Evolutionary conservation across 2,113 vertebrate genomes (phyloP), one percentile per base, ranked within the genome.

Genomic region (Carassius carassius): DNA sequence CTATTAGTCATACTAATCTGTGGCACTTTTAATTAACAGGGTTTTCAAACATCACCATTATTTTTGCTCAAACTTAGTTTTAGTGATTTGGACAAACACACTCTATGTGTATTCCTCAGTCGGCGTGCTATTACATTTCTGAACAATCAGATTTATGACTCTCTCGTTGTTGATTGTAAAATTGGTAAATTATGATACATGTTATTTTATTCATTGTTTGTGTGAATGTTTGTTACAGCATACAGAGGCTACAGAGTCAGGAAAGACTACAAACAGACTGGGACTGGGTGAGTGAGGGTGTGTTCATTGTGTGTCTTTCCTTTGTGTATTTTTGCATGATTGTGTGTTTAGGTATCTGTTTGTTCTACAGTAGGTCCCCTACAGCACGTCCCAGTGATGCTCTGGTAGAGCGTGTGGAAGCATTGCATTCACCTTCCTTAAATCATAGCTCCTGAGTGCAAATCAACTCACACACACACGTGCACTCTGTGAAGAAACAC

Each of bases 181-280:
- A 44, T 8, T 44, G 9, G 41, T 44, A 10, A 44, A 44, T 10
- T 10, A 11, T 37, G 21, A 12, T 72, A 41, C 10, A 41, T 72
- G 35, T 44, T 17, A 75, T 25, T 23, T 10, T 49, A 47, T 8
- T 51, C 41, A 75, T 51, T 75, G 73, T 75, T 75, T 32, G 14
- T 77, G 47, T 77, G 74, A 69, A 89, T 88, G 41, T 90, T 75
- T 83, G 90, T 83, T 87, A 88, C 90, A 97, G 96, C 86, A 91
- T 95, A 95, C 90, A 96, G 94, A 87, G 94, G 94, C 78, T 95
- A 95, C 88, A 80, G 92, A 37, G 91, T 94, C 87, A 94, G 93
- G 78, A 96, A 91, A 91, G 92, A 92, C 78, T 74, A 69, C 81
- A 78, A 41, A 63, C 74, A 83, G 41, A 85, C 60, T 14, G 73